phyloP scores from a whole-genome alignment of 2,113 vertebrate genomes.

The Podilymbus podiceps region DNA sequence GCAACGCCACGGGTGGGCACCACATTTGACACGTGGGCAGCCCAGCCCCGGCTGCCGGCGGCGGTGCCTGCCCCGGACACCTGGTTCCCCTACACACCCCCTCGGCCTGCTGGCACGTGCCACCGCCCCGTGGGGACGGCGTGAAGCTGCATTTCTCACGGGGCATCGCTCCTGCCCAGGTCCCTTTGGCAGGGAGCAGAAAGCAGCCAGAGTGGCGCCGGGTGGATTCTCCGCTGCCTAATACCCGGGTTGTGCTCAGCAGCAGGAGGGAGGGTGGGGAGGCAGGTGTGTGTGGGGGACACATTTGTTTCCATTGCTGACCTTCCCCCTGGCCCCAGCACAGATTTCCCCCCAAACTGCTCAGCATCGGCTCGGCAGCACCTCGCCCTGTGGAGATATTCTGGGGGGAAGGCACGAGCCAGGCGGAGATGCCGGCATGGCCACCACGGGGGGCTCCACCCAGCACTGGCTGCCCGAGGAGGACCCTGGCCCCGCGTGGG shows the following conservation, averaged over 20 bases:
- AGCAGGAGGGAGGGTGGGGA: neutral
- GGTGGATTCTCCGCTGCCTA: slow-evolving; percentile 40
- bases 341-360: neutral
- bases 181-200: neutral
- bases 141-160: fast-evolving
- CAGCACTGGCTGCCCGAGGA: neutral
- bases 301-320: neutral
- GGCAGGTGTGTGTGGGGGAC: too few relatives aligned
- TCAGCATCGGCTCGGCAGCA: neutral
- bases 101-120: neutral
- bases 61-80: fast-evolving
- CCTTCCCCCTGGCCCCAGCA: neutral
- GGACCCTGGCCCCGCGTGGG: neutral
- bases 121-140: fast-evolving
- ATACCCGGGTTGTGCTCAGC: neutral
- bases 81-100: fast-evolving
- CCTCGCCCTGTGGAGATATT: neutral
- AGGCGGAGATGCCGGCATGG: neutral
- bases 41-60: fast-evolving
- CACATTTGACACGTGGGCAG: neutral
- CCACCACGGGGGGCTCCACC: neutral
- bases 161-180: neutral
- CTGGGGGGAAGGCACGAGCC: neutral
- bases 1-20: neutral
- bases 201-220: neutral